Percentiles rank a stretch among this genome's conserved stretches.
Conservation (phyloP, 2,797 vertebrate genomes). For the Hirundo rustica region DNA sequence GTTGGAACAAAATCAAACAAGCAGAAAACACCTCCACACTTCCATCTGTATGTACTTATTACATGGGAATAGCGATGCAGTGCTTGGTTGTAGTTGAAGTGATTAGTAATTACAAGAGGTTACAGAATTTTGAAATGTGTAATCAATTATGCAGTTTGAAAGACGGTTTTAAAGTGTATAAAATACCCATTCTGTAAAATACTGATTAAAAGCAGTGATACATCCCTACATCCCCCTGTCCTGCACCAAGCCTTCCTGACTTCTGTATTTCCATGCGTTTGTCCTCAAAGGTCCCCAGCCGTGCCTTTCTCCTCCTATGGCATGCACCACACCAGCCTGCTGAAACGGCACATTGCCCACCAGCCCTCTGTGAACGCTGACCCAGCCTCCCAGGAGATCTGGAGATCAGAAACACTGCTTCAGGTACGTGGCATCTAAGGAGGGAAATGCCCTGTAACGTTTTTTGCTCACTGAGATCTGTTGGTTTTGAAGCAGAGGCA, state of each 20-base stretch:
- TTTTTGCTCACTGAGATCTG: not conserved
- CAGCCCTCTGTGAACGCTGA: constrained; percentile 94
- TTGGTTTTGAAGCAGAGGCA: not conserved
- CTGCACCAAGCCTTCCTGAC: not conserved
- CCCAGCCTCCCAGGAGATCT: constrained; percentile 95
- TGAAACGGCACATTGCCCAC: constrained; percentile 93
- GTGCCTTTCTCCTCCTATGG: constrained; percentile 88
- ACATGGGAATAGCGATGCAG: not conserved
- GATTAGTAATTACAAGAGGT: not conserved
- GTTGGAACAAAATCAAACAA: not conserved
- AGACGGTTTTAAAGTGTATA: not conserved
- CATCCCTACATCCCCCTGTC: not conserved
- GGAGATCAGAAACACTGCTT: constrained; percentile 91
- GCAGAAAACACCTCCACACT: not conserved
- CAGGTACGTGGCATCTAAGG: constrained; percentile 76
- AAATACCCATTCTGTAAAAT: not conserved
- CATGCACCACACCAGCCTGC: constrained; percentile 86
- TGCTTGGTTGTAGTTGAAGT: not conserved
- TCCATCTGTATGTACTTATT: not conserved
- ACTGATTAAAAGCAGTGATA: not conserved
- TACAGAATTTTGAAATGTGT: not conserved
- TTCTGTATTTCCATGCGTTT: not conserved
- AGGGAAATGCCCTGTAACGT: not conserved
- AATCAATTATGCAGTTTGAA: not conserved
- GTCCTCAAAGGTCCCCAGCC: constrained; percentile 76